These are phyloP conservation scores for Cinara cedri DNA, from an alignment of 2,888 invertebrate genomes.

Conservation along the genomic window DNA sequence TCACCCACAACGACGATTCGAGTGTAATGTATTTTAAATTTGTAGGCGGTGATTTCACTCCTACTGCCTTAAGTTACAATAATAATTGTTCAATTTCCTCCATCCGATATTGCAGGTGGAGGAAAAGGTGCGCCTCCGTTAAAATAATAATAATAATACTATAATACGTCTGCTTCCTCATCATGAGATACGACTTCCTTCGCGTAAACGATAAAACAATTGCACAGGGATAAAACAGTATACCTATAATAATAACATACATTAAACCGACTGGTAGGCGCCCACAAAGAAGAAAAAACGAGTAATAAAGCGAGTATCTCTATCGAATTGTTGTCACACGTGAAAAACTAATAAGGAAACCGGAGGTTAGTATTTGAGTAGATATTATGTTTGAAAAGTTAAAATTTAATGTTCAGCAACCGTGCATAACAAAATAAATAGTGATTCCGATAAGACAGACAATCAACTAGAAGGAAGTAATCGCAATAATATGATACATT, in stretches of 20 bases:
- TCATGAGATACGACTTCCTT: conserved; percentile 25
- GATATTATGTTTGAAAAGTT: too few species aligned
- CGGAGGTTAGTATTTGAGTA: too few species aligned
- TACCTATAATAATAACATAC: conserved; percentile 3
- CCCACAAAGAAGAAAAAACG: not conserved
- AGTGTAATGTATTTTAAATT: conserved; percentile 43
- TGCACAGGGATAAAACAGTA: conserved; percentile 29
- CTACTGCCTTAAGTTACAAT: conserved; percentile 38
- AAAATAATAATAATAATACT: conserved; percentile 20
- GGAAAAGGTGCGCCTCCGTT: conserved; percentile 51
- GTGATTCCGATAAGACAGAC: too few species aligned
- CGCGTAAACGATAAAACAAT: conserved; percentile 20
- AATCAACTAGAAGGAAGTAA: too few species aligned
- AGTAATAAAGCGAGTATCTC: not conserved
- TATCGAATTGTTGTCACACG: too few species aligned
- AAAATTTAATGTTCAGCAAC: too few species aligned
- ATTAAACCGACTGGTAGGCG: not conserved
- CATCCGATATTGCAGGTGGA: conserved; percentile 6
- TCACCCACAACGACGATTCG: conserved; percentile 32
- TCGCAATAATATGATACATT: too few species aligned
- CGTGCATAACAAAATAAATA: too few species aligned
- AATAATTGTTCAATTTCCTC: conserved; percentile 56
- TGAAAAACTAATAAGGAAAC: too few species aligned
- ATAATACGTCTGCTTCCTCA: not conserved
- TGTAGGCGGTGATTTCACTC: conserved; percentile 44